Base-by-base conservation (phyloP, 2,888 invertebrate species). In the Hylaea fasciaria region DNA sequence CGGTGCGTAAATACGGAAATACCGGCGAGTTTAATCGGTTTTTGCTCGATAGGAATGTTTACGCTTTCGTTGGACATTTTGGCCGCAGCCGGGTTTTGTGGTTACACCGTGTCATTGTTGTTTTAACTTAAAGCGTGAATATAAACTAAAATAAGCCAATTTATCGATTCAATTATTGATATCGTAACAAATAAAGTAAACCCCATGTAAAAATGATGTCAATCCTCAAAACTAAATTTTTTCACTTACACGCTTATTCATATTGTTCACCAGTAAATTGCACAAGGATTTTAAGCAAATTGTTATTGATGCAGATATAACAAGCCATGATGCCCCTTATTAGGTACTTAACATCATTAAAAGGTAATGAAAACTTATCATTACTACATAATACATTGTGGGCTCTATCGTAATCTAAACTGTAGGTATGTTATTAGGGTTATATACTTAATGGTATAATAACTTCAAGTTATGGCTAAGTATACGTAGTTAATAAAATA, bases 1-100 rank as follows among this genome's bases (percentile, higher is more conserved):
- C 61, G 65, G 62, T 67, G 66, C 68, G 65, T 72, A 43, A 68
- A 66, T 51, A 54, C 68, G 71, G 71, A 71, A 71, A 64, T 56
- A 41, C 39, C 47, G 57, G 65, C 64, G 58, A 48, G 62, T 70
- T 71, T 73, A 62, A 70, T 60, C 49, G 48, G 39, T 40, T 61
- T 64, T 62, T 60, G 32, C 16, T 7, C 28, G 14, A 13, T 22
- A 17, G 35, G 49, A 55, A 44, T 52, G 50, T 57, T 64, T 61
- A 62, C 65, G 67, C 69, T 67, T 69, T 69, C 62, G 54, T 56
- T 40, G 17, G 49, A 54, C 49, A 40, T 41, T 47, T 43, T 45
- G 44, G 60, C 57, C 43, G 46, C 41, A 32, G 40, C 7, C 49
- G 16, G 50, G 35, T 51, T 50, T 50, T 35, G 58, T 17, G 48